Conservation (phyloP, 2,888 invertebrate species). For the Tetrapedia diversipes region DNA sequence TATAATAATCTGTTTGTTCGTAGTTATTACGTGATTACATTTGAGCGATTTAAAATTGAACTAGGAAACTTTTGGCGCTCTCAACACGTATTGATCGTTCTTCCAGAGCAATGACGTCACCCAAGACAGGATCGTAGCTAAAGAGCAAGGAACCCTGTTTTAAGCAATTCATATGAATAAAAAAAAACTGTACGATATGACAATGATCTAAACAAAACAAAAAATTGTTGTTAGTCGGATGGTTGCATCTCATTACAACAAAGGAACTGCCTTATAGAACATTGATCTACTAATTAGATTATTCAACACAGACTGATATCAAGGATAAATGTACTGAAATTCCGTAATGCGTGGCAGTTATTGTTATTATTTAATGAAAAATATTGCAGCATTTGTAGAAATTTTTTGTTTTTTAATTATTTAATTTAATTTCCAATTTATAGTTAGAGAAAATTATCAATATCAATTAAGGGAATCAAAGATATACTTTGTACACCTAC, state of each 20-base stretch:
- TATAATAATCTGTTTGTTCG: neutral
- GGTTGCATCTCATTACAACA: conserved; percentile 12
- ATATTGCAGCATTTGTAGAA: neutral
- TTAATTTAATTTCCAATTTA: neutral
- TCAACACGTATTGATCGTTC: conserved; percentile 79
- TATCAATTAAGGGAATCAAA: neutral
- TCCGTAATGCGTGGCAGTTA: neutral
- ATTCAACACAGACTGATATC: neutral
- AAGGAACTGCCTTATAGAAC: neutral
- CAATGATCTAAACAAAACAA: neutral
- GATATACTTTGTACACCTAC: neutral
- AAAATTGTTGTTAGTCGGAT: conserved; percentile 4
- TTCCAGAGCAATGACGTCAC: conserved; percentile 79
- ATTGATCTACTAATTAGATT: conserved; percentile 22
- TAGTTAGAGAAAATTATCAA: neutral
- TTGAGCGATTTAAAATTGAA: conserved; percentile 41
- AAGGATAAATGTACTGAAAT: neutral
- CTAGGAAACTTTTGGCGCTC: conserved; percentile 67
- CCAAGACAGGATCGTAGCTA: conserved; percentile 54
- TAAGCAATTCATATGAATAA: neutral
- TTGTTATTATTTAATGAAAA: neutral
- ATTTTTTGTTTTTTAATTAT: neutral
- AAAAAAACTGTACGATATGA: neutral
- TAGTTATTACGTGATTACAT: neutral
- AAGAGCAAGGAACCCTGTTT: conserved; percentile 29